Percentiles rank a stretch among this genome's conserved stretches.
Conservation (phyloP, 2,113 vertebrate species). For the Psophia crepitans region DNA sequence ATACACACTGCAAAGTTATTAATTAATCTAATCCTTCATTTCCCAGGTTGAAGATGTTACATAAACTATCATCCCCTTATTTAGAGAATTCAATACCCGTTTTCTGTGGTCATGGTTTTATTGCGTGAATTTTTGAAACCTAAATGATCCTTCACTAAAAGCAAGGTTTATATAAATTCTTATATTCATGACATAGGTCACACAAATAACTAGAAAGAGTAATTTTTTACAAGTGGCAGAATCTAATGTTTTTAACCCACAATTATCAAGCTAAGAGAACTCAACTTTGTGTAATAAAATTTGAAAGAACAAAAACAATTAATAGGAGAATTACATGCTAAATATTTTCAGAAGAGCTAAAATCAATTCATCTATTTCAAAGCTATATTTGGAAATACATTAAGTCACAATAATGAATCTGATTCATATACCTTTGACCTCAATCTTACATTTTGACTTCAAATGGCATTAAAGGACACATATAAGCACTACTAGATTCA, state of each 20-base stretch:
- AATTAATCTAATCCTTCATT: neutral
- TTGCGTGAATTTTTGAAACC: neutral
- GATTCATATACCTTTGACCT: neutral
- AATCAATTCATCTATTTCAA: neutral
- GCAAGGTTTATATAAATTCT: neutral
- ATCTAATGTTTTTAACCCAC: neutral
- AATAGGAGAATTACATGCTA: neutral
- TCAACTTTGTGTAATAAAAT: neutral
- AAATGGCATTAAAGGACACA: neutral
- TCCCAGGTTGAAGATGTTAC: neutral
- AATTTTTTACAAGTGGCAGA: neutral
- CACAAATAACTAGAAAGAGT: neutral
- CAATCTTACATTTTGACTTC: conserved; percentile 11
- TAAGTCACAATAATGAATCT: neutral
- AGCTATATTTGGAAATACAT: neutral
- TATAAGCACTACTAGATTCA: neutral
- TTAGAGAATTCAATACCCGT: neutral
- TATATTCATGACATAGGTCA: neutral
- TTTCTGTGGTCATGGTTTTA: neutral
- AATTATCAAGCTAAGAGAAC: neutral
- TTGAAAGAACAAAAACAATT: neutral
- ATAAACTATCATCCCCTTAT: neutral
- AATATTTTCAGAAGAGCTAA: neutral
- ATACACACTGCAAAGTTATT: neutral
- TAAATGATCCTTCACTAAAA: neutral